phyloP scores from a whole-genome alignment of 2,797 vertebrate genomes.

The Acropternis orthonyx region DNA sequence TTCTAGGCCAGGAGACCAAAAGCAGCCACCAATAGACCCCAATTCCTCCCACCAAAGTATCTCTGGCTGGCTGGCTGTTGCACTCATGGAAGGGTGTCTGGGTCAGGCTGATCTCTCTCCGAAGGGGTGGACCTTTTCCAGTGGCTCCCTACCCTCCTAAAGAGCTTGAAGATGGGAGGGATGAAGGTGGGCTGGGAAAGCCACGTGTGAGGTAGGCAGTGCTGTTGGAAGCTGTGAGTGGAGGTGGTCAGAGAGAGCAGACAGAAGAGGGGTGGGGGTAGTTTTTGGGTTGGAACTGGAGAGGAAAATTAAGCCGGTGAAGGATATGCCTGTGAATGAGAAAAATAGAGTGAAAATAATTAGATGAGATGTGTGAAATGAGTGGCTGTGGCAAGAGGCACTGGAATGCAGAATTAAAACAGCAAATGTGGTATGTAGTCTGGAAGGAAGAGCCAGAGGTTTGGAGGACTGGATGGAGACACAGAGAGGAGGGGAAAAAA shows the following conservation, averaged over 20 bases:
- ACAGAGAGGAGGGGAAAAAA: background rate
- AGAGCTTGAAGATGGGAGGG: background rate
- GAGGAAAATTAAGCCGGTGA: background rate
- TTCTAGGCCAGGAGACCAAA: background rate
- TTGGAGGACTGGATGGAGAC: background rate
- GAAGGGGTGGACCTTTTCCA: background rate
- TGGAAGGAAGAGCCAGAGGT: background rate
- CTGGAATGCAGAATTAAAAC: background rate
- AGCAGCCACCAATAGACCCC: background rate
- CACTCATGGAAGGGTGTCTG: background rate
- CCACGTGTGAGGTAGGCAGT: background rate
- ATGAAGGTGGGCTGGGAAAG: background rate
- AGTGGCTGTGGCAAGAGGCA: background rate
- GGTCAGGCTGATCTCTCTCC: background rate
- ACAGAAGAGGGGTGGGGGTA: accelerated
- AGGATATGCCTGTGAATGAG: background rate
- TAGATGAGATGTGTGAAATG: background rate
- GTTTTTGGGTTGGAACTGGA: background rate
- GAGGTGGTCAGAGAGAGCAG: background rate
- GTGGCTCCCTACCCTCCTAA: background rate
- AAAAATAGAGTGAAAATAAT: background rate
- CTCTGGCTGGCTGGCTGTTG: background rate
- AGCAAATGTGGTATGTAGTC: background rate
- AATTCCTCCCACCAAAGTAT: background rate
- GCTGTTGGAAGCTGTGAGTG: background rate